Conservation (phyloP, 2,888 invertebrate genomes). For the Morpho helenor region DNA sequence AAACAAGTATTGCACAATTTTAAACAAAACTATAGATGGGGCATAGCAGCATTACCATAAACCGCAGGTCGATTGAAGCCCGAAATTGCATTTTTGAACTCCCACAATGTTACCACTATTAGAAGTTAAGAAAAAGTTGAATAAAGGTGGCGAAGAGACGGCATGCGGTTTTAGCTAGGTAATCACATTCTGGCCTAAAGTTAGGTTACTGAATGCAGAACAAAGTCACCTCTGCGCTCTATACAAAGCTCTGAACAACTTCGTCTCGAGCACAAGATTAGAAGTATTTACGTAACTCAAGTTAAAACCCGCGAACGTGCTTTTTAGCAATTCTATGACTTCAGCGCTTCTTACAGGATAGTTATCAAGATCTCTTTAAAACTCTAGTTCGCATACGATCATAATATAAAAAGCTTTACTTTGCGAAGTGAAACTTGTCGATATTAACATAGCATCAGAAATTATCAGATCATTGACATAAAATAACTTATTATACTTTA, state of each 20-base stretch:
- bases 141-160: slow-evolving; percentile 47
- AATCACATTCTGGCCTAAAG: slow-evolving; percentile 50
- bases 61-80: slow-evolving; percentile 53
- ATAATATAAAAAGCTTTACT: slow-evolving; percentile 25
- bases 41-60: slow-evolving; percentile 65
- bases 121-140: slow-evolving; percentile 68
- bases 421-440: slow-evolving; percentile 9
- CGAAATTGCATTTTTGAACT: slow-evolving; percentile 76
- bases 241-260: slow-evolving; percentile 50
- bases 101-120: slow-evolving; percentile 61
- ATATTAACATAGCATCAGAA: slow-evolving; percentile 7
- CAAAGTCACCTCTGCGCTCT: slow-evolving; percentile 43
- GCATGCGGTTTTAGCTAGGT: slow-evolving; percentile 46
- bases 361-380: slow-evolving; percentile 38
- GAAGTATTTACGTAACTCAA: slow-evolving; percentile 61
- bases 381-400: slow-evolving; percentile 27
- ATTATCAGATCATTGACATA: neutral
- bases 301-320: slow-evolving; percentile 50
- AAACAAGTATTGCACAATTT: slow-evolving; percentile 70
- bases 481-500: neutral
- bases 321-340: slow-evolving; percentile 66
- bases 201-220: slow-evolving; percentile 44
- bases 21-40: slow-evolving; percentile 67
- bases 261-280: slow-evolving; percentile 54
- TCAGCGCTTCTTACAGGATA: slow-evolving; percentile 42